phyloP scores from a whole-genome alignment of 2,797 vertebrate species.

The Pangasius mekongensis region DNA sequence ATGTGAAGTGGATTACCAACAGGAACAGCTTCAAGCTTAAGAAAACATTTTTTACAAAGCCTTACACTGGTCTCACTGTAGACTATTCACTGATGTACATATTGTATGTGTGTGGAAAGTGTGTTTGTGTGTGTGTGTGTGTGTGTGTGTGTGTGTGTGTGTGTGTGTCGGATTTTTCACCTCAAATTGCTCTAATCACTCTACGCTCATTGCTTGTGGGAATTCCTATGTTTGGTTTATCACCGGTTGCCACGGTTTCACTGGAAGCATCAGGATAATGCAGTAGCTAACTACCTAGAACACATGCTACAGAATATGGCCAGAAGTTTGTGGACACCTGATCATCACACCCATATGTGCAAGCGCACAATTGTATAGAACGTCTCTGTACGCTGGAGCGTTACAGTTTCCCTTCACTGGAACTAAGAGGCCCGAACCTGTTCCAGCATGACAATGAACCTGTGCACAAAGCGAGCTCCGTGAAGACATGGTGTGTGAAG shows the following conservation, averaged over 20 bases:
- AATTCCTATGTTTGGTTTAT: neutral
- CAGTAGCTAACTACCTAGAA: neutral
- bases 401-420: neutral
- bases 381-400: neutral
- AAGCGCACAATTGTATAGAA: neutral
- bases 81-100: neutral
- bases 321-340: neutral
- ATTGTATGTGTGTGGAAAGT: neutral
- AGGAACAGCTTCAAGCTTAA: neutral
- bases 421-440: no score
- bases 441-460: no score
- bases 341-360: neutral
- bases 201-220: neutral
- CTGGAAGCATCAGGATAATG: neutral
- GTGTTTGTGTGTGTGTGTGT: neutral
- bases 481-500: no score
- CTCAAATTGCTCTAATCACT: neutral
- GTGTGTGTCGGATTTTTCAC: neutral
- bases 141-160: neutral
- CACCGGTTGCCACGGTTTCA: neutral
- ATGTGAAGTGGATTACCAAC: constrained; percentile 9
- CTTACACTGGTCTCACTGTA: neutral
- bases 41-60: neutral
- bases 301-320: neutral
- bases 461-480: no score